A percentile compares a stretch with the other conserved stretches of the same genome.
phyloP scores from a whole-genome alignment of 1,140 invertebrate genomes.

The Drosophila burlai region DNA sequence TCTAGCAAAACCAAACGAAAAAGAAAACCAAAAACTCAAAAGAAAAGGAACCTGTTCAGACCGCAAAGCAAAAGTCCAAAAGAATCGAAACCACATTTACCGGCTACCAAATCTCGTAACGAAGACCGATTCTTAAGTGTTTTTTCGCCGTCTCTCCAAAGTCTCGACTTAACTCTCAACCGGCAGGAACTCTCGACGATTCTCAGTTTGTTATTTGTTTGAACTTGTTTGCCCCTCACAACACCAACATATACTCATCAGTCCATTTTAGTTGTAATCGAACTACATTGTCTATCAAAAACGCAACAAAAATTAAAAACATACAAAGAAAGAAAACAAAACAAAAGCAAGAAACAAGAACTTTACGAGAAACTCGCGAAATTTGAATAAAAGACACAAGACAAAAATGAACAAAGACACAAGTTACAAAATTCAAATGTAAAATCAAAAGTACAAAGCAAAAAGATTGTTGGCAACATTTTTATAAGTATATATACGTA shows the following conservation, averaged over 20 bases:
- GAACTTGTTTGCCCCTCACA: slow-evolving; percentile 63
- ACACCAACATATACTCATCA: slow-evolving; percentile 38
- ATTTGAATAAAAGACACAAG: slow-evolving; percentile 23
- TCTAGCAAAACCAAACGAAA: slow-evolving; percentile 34
- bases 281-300: slow-evolving; percentile 19
- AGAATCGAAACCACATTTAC: slow-evolving; percentile 54
- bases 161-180: slow-evolving; percentile 62
- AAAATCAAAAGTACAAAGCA: slow-evolving; percentile 83
- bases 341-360: slow-evolving; percentile 19
- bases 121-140: slow-evolving; percentile 66
- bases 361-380: slow-evolving; percentile 25
- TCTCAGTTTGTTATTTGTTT: slow-evolving; percentile 65
- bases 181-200: slow-evolving; percentile 66
- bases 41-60: slow-evolving; percentile 39
- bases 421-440: slow-evolving; percentile 72
- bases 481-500: slow-evolving; percentile 80
- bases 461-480: slow-evolving; percentile 83
- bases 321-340: slow-evolving; percentile 19
- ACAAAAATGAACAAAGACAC: slow-evolving; percentile 39
- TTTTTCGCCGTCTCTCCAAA: slow-evolving; percentile 55
- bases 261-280: slow-evolving; percentile 53
- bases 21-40: slow-evolving; percentile 20
- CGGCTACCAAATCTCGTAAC: slow-evolving; percentile 42
- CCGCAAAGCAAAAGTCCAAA: slow-evolving; percentile 34
- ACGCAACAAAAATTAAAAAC: slow-evolving; percentile 16